Base-by-base conservation (phyloP, 2,797 vertebrate species). In the Dendrocincla tyrannina region DNA sequence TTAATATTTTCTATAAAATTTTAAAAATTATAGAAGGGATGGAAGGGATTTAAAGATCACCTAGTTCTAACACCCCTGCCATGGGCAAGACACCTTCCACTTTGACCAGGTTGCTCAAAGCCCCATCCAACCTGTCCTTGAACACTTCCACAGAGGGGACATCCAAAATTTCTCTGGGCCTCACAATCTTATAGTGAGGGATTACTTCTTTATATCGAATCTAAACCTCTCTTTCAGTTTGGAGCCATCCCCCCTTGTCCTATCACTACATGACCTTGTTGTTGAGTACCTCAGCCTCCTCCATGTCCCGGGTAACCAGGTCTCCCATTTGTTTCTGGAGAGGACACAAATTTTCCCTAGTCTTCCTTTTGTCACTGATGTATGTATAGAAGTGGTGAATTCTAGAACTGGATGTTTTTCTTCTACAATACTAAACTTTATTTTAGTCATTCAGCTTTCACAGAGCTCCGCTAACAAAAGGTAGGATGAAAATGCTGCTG, bases 261-360 rank as follows among this genome's bases (percentile, higher is more conserved):
- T 68, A 2, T 33, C 1, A 0, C 20, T 44, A 9, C 24, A 16
- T 27, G 22, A 24, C 15, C 5, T 50, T 68, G 22, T 28, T 2
- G 1, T n/a, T 66, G 22, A 18, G 7, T 68, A 1, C 28, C 5
- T 62, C 13, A 60, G 10, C 49, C 17, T 44, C 44, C 35, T 58
- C 50, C 20, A 11, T 25, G 7, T 46, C 28, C 58, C 9, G 7
- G 19, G 5, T 39, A 58, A 56, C 7, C 8, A 30, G 17, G 8
- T 56, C 16, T 42, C 17, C n/a, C 17, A 18, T 70, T 58, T 46
- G 42, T 58, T 70, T 58, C 20, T 77, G 72, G 37, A 46, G 13
- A 33, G 17, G 14, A 39, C 7, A 3, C 17, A 64, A 5, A 16
- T 77, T 89, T 70, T 72, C 20, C 12, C 3, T 19, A 13, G 10